These are phyloP conservation scores for Rissa tridactyla DNA, from an alignment of 2,113 vertebrate species.

Conservation along the genomic window DNA sequence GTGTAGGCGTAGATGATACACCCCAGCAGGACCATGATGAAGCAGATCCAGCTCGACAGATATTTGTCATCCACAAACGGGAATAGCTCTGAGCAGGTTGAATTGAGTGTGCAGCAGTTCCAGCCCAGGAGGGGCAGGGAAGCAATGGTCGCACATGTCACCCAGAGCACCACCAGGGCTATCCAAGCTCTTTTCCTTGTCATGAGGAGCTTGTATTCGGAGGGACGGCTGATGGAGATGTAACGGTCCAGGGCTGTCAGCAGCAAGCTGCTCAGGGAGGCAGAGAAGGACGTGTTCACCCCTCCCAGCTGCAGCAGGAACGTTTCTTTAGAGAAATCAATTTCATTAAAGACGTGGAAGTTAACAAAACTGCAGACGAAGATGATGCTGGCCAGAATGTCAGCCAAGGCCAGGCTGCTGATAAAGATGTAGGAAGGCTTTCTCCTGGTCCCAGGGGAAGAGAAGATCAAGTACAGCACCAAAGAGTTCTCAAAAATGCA, in stretches of 20 bases:
- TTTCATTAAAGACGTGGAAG: constrained; percentile 82
- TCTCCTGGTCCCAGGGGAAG: constrained; percentile 72
- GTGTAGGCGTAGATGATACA: constrained; percentile 82
- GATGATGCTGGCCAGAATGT: constrained; percentile 85
- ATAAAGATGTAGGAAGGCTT: constrained; percentile 91
- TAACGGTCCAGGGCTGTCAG: constrained; percentile 91
- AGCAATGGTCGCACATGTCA: constrained; percentile 71
- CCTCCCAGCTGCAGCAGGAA: constrained; percentile 92
- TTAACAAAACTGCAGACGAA: constrained; percentile 86
- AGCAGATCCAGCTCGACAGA: constrained; percentile 78
- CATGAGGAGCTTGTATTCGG: constrained; percentile 82
- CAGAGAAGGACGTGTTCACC: constrained; percentile 86
- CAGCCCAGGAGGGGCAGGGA: constrained; percentile 89
- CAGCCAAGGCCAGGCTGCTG: constrained; percentile 86
- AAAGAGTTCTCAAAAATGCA: constrained; percentile 84
- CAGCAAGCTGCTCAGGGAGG: constrained; percentile 90
- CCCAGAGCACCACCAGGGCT: constrained; percentile 81
- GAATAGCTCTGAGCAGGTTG: constrained; percentile 83
- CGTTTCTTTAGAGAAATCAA: constrained; percentile 36
- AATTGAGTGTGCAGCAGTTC: constrained; percentile 80
- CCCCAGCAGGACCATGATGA: constrained; percentile 75
- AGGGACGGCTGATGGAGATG: constrained; percentile 83
- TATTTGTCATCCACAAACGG: constrained; percentile 82
- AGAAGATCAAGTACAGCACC: constrained; percentile 81
- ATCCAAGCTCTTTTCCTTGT: constrained; percentile 78